phyloP scores from a whole-genome alignment of 2,113 vertebrate species.

The Etia nguti region DNA sequence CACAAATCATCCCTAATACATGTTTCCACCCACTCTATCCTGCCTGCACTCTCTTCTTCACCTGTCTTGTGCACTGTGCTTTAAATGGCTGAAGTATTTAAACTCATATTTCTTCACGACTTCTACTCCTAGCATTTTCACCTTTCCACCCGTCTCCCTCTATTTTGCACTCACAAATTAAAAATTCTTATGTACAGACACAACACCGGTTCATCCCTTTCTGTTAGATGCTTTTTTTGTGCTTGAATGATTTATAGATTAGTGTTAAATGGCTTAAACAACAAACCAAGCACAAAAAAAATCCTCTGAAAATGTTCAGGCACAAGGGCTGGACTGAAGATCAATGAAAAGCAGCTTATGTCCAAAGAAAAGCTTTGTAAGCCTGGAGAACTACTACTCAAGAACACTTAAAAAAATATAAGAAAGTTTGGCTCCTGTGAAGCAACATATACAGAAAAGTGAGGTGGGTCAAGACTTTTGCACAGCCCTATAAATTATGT shows the following conservation, averaged over 20 bases:
- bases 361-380: not conserved
- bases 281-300: not conserved
- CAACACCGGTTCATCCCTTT: not conserved
- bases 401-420: not conserved
- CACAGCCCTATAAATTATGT: constrained; percentile 2
- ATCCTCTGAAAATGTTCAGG: not conserved
- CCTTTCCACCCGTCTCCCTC: too few relatives aligned
- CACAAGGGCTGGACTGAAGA: not conserved
- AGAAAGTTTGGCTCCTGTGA: not conserved
- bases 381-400: not conserved
- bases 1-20: not conserved
- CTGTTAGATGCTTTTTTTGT: not conserved
- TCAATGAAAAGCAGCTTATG: not conserved
- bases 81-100: not conserved
- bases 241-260: not conserved
- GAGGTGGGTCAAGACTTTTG: not conserved
- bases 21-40: not conserved
- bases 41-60: not conserved
- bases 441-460: not conserved
- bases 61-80: not conserved
- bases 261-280: not conserved
- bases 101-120: not conserved
- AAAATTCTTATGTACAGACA: not conserved
- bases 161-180: not conserved
- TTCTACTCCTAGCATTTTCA: not conserved